phyloP scores from a whole-genome alignment of 2,797 vertebrate species.

The Champsocephalus esox region DNA sequence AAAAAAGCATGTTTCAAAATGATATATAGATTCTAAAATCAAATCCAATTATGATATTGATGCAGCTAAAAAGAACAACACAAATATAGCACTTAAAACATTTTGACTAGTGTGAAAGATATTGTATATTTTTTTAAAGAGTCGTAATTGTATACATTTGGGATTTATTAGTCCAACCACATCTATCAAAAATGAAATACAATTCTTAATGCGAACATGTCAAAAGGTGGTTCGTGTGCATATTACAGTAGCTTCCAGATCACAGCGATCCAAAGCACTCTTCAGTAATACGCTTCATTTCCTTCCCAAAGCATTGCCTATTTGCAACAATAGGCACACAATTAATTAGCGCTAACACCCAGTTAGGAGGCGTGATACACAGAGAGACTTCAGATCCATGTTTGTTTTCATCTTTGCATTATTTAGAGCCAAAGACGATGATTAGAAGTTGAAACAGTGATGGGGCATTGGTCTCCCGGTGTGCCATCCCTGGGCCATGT shows the following conservation, averaged over 20 bases:
- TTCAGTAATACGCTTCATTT: slow-evolving; percentile 1
- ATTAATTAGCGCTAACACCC: slow-evolving; percentile 49
- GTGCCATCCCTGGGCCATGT: slow-evolving; percentile 1
- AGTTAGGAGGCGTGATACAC: slow-evolving; percentile 7
- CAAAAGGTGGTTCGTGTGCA: neutral
- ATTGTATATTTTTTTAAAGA: no score
- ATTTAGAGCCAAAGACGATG: slow-evolving; percentile 44
- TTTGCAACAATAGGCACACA: slow-evolving; percentile 53
- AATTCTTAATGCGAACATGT: no score
- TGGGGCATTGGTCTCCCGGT: slow-evolving; percentile 12
- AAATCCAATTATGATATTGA: neutral
- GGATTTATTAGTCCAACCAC: no score
- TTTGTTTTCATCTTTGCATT: slow-evolving; percentile 61
- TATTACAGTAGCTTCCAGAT: neutral
- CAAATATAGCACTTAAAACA: no score
- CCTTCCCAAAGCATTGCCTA: slow-evolving; percentile 27
- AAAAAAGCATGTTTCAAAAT: neutral
- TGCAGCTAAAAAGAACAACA: no score
- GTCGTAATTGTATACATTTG: no score
- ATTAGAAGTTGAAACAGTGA: slow-evolving; percentile 40
- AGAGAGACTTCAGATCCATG: slow-evolving; percentile 25
- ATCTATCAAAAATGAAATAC: no score
- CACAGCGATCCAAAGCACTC: slow-evolving; percentile 33
- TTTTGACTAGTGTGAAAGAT: no score
- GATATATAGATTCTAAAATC: neutral